Evolutionary conservation across 2,113 vertebrate genomes (phyloP).

Genomic region (Malurus cyaneus): DNA sequence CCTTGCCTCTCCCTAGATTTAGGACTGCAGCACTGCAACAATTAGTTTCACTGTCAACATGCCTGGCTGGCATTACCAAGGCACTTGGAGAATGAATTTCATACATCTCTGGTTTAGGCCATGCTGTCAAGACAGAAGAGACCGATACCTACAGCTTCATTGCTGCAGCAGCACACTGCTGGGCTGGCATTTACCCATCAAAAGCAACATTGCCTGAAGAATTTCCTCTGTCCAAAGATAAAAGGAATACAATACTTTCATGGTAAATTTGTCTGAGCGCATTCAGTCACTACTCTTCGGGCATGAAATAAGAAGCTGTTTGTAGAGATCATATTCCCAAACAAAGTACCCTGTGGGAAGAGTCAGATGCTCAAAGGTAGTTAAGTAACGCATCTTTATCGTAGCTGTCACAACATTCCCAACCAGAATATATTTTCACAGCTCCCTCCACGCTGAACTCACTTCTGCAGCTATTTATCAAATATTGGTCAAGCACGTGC

Average conservation of each 20-base stretch:
- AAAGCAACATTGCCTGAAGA: slow-evolving; percentile 26
- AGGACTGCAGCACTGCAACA: background rate
- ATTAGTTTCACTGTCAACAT: background rate
- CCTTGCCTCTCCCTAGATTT: background rate
- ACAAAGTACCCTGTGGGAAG: slow-evolving; percentile 25
- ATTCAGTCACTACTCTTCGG: background rate
- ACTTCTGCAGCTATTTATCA: background rate
- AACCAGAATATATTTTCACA: background rate
- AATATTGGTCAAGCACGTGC: background rate
- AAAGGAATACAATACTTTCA: slow-evolving; percentile 34
- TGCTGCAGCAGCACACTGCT: background rate
- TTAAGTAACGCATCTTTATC: background rate
- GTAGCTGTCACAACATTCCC: slow-evolving; percentile 5
- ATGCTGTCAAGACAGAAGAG: background rate
- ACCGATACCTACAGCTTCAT: slow-evolving; percentile 13
- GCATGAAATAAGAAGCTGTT: slow-evolving; percentile 29
- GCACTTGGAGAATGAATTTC: background rate
- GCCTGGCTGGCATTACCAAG: background rate
- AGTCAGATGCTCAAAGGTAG: slow-evolving; percentile 35
- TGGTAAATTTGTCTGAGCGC: background rate
- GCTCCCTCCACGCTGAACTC: background rate
- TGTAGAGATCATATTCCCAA: slow-evolving; percentile 38
- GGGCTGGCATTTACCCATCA: background rate
- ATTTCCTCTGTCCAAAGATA: slow-evolving; percentile 41
- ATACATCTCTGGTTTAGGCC: background rate